Evolutionary conservation across 2,888 invertebrate species (phyloP).

Genomic region (Erebia palarica): DNA sequence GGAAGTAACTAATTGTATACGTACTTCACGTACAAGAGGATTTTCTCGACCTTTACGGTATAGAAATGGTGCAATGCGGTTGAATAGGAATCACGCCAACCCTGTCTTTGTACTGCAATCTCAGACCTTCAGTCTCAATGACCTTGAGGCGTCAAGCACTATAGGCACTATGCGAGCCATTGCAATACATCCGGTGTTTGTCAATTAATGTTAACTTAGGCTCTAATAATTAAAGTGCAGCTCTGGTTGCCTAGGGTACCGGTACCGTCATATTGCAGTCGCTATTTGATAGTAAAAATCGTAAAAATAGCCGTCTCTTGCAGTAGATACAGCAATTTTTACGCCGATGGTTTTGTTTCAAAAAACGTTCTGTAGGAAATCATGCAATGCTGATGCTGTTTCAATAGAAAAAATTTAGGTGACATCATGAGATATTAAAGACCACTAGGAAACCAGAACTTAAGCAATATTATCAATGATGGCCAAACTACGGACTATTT

Average conservation of each 20-base stretch:
- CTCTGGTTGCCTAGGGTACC: too few relatives aligned
- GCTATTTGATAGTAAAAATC: too few relatives aligned
- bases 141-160: slow-evolving; percentile 56
- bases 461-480: background rate
- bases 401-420: too few relatives aligned
- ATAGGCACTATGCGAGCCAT: slow-evolving; percentile 35
- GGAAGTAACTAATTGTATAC: slow-evolving; percentile 16
- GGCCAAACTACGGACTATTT: slow-evolving; percentile 28
- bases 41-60: slow-evolving; percentile 61
- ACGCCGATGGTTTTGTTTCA: too few relatives aligned
- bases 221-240: background rate
- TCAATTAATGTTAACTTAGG: slow-evolving; percentile 19
- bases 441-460: too few relatives aligned
- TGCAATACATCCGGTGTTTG: slow-evolving; percentile 31
- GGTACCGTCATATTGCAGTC: too few relatives aligned
- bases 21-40: slow-evolving; percentile 58
- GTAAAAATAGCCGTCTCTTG: too few relatives aligned
- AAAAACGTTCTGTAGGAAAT: too few relatives aligned
- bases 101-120: slow-evolving; percentile 57
- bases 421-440: too few relatives aligned
- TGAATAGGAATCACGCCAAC: slow-evolving; percentile 65
- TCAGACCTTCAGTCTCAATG: slow-evolving; percentile 53
- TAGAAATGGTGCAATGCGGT: slow-evolving; percentile 71
- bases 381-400: too few relatives aligned
- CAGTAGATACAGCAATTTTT: too few relatives aligned